Percentiles rank a stretch among this genome's conserved stretches.
Evolutionary conservation across 2,113 vertebrate genomes (phyloP).

Genomic region (Lathamus discolor): DNA sequence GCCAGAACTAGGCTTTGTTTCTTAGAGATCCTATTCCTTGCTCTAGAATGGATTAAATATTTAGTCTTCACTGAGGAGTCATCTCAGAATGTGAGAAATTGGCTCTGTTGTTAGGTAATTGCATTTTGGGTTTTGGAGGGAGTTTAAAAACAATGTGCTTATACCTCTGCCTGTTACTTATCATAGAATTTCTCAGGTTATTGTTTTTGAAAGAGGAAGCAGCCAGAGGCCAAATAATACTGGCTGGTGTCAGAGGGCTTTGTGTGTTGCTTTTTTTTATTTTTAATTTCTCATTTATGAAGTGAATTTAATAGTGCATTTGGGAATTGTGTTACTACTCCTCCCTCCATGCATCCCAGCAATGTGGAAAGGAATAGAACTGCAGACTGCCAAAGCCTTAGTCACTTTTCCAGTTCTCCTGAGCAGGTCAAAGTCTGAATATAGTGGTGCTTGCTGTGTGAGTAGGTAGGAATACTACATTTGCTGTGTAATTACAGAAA

Average conservation of each 20-base stretch:
- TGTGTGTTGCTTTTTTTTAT: background rate
- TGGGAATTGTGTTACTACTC: background rate
- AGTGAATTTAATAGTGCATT: background rate
- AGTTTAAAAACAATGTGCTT: background rate
- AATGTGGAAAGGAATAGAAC: background rate
- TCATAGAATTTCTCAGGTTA: background rate
- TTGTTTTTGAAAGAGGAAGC: conserved; percentile 1
- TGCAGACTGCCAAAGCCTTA: background rate
- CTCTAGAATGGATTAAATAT: background rate
- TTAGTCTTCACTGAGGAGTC: background rate
- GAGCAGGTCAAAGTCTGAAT: background rate
- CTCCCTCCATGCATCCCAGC: background rate
- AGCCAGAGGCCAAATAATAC: background rate
- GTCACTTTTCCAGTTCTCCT: background rate
- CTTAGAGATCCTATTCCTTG: background rate
- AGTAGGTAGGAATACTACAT: background rate
- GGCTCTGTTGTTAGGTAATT: background rate
- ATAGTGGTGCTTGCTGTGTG: background rate
- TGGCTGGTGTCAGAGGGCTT: background rate
- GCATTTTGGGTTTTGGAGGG: background rate
- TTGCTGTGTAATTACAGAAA: background rate
- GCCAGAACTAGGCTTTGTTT: background rate
- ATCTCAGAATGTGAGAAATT: background rate
- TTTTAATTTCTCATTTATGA: background rate
- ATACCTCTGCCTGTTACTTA: background rate